Evolutionary conservation across 2,113 vertebrate species (phyloP), one percentile per base, ranked within the genome.

Genomic region (Triplophysa rosa): DNA sequence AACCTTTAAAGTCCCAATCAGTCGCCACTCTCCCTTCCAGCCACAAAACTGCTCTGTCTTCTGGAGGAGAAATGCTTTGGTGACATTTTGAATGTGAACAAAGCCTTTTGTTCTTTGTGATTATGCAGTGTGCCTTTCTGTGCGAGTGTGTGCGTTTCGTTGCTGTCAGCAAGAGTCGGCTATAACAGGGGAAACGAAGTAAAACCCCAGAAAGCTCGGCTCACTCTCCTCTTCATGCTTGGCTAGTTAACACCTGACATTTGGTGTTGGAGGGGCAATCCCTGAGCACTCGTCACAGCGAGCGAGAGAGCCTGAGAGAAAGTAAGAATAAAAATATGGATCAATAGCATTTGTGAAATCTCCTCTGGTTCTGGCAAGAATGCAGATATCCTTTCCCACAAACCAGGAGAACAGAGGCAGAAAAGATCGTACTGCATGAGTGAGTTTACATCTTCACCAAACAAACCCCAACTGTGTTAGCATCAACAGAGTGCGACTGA

Each of bases 161-260:
- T 63, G 10, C 52, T 77, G 70, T 61, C 77, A 76, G 56, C 56
- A 62, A 74, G 26, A 79, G 75, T 67, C 24, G 9, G 33, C 69
- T 66, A 56, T 58, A 70, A 67, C 77, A 67, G 29, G 54, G 47
- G 47, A 81, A 65, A 77, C 82, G 58, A 52, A 85, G 67, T 79
- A 70, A 84, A 86, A 82, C 77, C 81, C 67, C 80, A 83, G 82
- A 86, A 82, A 77, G 76, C 67, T 58, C 67, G 77, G 56, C 82
- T 73, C 58, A 29, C 78, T 76, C 75, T 83, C 67, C 66, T 80
- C 76, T 83, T 83, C 65, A 79, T 77, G 82, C 79, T 79, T 77
- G 79, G 62, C 71, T 77, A 78, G 82, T 83, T 83, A 86, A 78
- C 64, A 69, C 33, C 82, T 86, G 84, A 86, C 84, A 83, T 86